Conservation (phyloP, 1,140 invertebrate genomes). For the Octopus bimaculoides region DNA sequence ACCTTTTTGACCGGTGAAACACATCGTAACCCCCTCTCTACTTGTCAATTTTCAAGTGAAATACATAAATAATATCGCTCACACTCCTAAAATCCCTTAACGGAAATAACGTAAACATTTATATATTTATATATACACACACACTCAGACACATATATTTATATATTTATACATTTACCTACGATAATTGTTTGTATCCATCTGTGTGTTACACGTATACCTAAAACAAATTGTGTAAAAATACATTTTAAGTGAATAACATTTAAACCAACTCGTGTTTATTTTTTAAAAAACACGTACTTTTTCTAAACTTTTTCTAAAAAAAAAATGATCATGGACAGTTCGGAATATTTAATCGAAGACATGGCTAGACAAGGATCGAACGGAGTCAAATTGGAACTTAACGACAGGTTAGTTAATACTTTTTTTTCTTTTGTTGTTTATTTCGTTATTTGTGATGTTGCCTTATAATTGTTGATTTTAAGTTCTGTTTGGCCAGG, state of each 20-base stretch:
- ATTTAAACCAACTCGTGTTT: background rate
- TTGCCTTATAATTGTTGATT: too few relatives aligned
- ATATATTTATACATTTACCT: background rate
- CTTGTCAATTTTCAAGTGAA: too few relatives aligned
- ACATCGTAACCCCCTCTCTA: too few relatives aligned
- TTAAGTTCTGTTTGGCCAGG: too few relatives aligned
- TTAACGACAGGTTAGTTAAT: slow-evolving; percentile 5
- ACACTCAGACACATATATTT: background rate
- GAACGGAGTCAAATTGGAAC: background rate
- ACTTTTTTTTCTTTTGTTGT: background rate
- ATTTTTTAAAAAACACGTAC: background rate
- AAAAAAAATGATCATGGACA: background rate
- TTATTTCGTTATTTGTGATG: background rate
- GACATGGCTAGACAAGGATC: background rate
- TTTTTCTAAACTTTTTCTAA: background rate
- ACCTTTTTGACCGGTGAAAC: too few relatives aligned
- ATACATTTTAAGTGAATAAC: background rate
- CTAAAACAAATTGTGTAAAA: background rate
- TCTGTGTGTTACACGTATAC: background rate
- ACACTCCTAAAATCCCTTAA: too few relatives aligned
- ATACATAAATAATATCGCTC: too few relatives aligned
- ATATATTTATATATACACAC: background rate
- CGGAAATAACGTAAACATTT: too few relatives aligned
- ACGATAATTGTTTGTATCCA: background rate
- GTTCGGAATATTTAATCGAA: background rate